Evolutionary conservation across 2,797 vertebrate genomes (phyloP), one percentile per base, ranked within the genome.

Genomic region (Setipinna tenuifilis): DNA sequence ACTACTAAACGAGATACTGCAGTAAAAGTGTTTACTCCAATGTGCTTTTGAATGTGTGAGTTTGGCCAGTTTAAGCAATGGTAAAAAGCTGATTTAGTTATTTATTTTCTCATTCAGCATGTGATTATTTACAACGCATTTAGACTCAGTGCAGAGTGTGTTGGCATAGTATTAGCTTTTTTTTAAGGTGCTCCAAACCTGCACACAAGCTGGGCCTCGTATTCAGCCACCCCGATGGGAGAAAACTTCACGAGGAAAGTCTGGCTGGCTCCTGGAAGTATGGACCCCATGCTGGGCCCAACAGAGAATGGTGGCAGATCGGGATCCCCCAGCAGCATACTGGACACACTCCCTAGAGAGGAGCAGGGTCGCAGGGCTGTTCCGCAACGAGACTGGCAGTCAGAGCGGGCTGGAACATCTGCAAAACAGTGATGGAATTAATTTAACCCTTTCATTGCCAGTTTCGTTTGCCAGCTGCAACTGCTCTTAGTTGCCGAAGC

Each of bases 171-270:
- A 5, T 41, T 41, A 41, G 35, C 35, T 5, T 41, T 5, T 41
- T 41, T 41, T 41, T 2, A 5, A 41, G 35, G 35, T 41, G 35
- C 35, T 41, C 2, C 35, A 41, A 41, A 89, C 98, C 97, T 97
- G 97, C 97, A 98, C 81, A 94, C n/a, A 62, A 99, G 91, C 16
- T 7, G 91, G 88, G 92, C 95, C 80, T 97, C 91, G 84, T 96
- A 98, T 19, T 93, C 89, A 0, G 95, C 95, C n/a, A 92, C 62
- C 0, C 94, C 93, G 88, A 94, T 1, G 0, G 98, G 98, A 50
- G 92, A 95, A 91, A 99, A 99, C 85, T 92, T 89, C 82, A 98
- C 54, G 0, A 82, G 89, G 88, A 99, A 96, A 31, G 85, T 92
- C 88, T 96, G 96, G 0, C 28, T 83, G 54, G 89, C 91, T 1